A percentile compares a stretch with the other conserved stretches of the same genome.
These are phyloP conservation scores for Mechanitis messenoides DNA, from an alignment of 2,888 invertebrate species.

Conservation along the genomic window DNA sequence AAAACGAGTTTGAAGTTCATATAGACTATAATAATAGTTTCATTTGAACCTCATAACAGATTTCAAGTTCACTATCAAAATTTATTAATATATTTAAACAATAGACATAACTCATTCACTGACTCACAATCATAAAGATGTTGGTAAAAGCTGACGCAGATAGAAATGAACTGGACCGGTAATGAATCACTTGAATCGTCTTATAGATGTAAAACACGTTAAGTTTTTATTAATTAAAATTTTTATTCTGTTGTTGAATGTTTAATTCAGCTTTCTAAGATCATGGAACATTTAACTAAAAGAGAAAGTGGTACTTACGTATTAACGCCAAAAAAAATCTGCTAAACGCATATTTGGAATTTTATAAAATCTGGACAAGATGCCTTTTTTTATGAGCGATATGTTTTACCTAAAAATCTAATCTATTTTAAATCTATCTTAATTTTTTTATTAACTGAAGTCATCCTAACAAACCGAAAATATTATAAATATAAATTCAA, in stretches of 20 bases:
- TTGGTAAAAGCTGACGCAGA: conserved; percentile 53
- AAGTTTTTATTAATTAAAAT: conserved; percentile 13
- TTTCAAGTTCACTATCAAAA: no score
- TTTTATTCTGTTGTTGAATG: conserved; percentile 8
- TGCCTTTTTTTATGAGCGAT: no score
- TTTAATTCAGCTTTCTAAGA: conserved; percentile 22
- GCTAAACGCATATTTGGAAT: no score
- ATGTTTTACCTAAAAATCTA: no score
- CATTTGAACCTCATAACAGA: background rate
- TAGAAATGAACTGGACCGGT: conserved; percentile 49
- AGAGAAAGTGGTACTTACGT: conserved; percentile 17
- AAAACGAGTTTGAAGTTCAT: conserved; percentile 45
- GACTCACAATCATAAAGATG: conserved; percentile 35
- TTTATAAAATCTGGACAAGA: no score
- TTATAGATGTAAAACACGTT: conserved; percentile 19
- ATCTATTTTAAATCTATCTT: no score
- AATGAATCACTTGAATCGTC: conserved; percentile 46
- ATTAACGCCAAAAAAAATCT: no score
- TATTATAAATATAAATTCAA: no score
- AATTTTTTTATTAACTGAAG: no score
- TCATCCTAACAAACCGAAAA: no score
- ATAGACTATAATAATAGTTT: conserved; percentile 29
- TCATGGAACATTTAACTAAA: conserved; percentile 42
- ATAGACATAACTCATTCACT: no score
- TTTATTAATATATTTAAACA: no score